phyloP scores from a whole-genome alignment of 2,113 vertebrate species.

The Aleadryas rufinucha region DNA sequence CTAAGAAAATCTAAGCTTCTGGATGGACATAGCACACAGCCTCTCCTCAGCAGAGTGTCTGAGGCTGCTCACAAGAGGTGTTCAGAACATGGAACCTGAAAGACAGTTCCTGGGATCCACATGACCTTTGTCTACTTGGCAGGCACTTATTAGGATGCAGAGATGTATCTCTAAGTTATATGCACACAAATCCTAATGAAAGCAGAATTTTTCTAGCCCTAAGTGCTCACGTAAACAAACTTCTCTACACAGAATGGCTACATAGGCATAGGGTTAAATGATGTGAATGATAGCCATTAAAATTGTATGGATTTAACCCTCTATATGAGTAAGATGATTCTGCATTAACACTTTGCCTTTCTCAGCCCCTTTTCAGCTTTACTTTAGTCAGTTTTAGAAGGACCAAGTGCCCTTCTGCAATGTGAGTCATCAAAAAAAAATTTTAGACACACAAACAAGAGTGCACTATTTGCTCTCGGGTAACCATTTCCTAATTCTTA shows the following conservation, averaged over 20 bases:
- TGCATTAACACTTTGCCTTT: not conserved
- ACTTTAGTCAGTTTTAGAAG: not conserved
- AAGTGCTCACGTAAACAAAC: not conserved
- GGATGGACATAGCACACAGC: not conserved
- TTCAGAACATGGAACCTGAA: not conserved
- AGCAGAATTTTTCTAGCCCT: slow-evolving; percentile 20
- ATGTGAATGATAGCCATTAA: not conserved
- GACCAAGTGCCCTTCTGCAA: not conserved
- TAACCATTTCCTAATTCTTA: not conserved
- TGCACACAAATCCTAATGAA: not conserved
- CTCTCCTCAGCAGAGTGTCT: not conserved
- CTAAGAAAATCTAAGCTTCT: not conserved
- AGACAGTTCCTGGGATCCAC: not conserved
- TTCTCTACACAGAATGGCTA: not conserved
- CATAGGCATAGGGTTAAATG: not conserved
- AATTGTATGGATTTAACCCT: not conserved
- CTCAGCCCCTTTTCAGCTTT: not conserved
- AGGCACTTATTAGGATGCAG: slow-evolving; percentile 3
- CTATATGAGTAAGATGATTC: not conserved
- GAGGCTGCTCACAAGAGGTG: not conserved
- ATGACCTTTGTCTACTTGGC: not conserved
- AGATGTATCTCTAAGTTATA: not conserved
- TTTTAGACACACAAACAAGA: not conserved
- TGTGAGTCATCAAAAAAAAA: not conserved
- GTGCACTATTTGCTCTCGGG: not conserved